Evolutionary conservation across 2,888 invertebrate genomes (phyloP).

Genomic region (Parnassius apollo): DNA sequence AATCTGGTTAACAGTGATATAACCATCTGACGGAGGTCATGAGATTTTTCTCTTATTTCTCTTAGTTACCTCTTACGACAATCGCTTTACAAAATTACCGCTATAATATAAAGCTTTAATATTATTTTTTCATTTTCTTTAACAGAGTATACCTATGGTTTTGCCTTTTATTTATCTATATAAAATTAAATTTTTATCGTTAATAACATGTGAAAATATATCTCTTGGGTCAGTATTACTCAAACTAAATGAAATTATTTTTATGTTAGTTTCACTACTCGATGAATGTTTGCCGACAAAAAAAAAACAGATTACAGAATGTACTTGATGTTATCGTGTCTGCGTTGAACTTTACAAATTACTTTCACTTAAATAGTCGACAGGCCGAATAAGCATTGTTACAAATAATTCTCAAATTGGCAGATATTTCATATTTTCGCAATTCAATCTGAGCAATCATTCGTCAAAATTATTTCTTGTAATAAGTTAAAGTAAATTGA

Average conservation of each 20-base stretch:
- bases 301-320: constrained; percentile 49
- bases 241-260: constrained; percentile 18
- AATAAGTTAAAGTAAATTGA: no score
- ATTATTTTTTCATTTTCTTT: no score
- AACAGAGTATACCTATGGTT: no score
- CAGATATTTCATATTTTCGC: constrained; percentile 40
- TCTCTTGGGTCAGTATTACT: constrained; percentile 4
- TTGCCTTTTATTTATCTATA: no score
- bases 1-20: no score
- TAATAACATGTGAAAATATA: constrained; percentile 19
- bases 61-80: no score
- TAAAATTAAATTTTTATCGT: constrained; percentile 8
- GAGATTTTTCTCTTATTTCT: no score
- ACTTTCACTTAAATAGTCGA: constrained; percentile 61
- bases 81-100: no score
- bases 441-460: constrained; percentile 36
- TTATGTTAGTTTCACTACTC: constrained; percentile 17
- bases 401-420: constrained; percentile 44
- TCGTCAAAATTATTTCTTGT: constrained; percentile 6
- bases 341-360: constrained; percentile 53
- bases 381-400: constrained; percentile 40
- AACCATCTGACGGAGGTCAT: no score
- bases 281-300: constrained; percentile 28
- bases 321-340: constrained; percentile 45
- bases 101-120: no score